These are phyloP conservation scores for Tonatia bakeri DNA, from an alignment of 2,113 vertebrate species.

Conservation along the genomic window DNA sequence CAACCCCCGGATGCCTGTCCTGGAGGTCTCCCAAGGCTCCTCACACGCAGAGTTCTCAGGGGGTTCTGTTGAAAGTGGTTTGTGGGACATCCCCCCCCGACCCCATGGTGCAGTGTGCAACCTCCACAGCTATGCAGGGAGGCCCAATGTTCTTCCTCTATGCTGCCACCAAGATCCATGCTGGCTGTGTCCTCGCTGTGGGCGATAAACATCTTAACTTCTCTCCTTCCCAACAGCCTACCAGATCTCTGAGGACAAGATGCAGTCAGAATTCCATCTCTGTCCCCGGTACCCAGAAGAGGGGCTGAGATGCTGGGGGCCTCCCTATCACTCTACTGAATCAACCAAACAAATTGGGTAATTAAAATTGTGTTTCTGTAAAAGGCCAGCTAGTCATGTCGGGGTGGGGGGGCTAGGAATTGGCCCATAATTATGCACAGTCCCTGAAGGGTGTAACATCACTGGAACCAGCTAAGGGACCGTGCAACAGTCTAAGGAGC, in stretches of 20 bases:
- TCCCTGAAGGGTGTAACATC: neutral
- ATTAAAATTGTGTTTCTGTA: neutral
- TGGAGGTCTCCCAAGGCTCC: neutral
- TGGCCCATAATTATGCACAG: neutral
- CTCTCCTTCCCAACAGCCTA: neutral
- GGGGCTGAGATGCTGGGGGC: neutral
- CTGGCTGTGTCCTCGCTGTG: rapidly evolving
- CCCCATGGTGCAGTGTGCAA: no score
- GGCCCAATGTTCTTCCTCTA: neutral
- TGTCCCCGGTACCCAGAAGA: neutral
- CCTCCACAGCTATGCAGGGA: no score
- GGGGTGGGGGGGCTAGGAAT: neutral
- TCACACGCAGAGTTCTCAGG: neutral
- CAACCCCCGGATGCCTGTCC: neutral
- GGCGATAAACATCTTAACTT: no score
- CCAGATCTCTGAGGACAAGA: neutral
- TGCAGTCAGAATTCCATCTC: neutral
- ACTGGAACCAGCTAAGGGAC: neutral
- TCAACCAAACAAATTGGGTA: neutral
- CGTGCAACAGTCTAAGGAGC: neutral
- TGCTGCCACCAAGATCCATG: neutral
- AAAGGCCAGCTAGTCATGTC: neutral
- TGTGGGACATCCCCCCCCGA: neutral
- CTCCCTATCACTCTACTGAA: neutral
- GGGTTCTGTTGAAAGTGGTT: neutral